Conservation (phyloP, 1,140 invertebrate species). For the Drosophila bifasciata region DNA sequence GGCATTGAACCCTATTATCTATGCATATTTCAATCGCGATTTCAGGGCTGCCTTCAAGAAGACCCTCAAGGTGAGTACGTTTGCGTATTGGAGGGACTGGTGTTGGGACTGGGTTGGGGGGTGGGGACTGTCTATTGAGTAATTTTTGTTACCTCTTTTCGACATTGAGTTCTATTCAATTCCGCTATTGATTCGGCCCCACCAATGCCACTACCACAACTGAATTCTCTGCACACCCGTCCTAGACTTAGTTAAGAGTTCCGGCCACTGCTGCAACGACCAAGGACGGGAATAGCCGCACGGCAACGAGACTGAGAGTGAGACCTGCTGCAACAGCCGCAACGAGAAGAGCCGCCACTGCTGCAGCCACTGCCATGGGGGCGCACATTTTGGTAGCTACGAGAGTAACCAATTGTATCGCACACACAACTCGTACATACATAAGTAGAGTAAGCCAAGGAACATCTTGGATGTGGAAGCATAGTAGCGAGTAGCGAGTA, state of each 20-base stretch:
- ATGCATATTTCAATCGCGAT: constrained; percentile 98
- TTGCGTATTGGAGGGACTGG: background rate
- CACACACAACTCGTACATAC: too few relatives aligned
- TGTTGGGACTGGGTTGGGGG: constrained; percentile 62
- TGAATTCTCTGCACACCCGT: constrained; percentile 35
- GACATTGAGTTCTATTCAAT: constrained; percentile 66
- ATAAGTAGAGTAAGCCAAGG: too few relatives aligned
- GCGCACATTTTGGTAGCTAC: constrained; percentile 63
- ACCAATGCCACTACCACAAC: constrained; percentile 26
- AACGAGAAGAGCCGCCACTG: constrained; percentile 25
- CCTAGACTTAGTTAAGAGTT: constrained; percentile 69
- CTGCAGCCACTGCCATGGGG: constrained; percentile 25
- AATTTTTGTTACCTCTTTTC: constrained; percentile 85
- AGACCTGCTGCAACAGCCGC: constrained; percentile 24
- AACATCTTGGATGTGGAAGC: constrained; percentile 17
- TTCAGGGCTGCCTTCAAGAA: constrained; percentile 97
- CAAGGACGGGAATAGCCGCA: constrained; percentile 34
- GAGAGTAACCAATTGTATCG: constrained; percentile 17
- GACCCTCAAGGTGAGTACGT: constrained; percentile 91
- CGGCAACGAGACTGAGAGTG: constrained; percentile 25
- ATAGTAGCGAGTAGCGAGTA: constrained; percentile 54
- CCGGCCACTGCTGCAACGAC: constrained; percentile 52
- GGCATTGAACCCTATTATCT: constrained; percentile 97
- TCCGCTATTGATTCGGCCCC: constrained; percentile 58
- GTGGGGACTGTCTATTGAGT: constrained; percentile 21